phyloP scores from a whole-genome alignment of 2,888 invertebrate species.

The Seira sanloemensis region DNA sequence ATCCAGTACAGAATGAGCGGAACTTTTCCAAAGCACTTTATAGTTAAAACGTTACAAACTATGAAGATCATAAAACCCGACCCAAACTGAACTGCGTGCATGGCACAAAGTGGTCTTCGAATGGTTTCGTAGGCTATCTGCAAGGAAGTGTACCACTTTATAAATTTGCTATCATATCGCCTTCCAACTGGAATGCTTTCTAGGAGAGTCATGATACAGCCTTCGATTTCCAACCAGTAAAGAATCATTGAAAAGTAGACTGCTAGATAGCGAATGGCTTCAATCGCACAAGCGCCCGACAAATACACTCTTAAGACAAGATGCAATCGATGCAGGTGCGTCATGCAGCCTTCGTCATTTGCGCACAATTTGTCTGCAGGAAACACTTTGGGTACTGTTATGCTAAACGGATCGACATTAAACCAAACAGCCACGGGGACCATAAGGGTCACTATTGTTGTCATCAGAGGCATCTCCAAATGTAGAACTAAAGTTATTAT shows the following conservation, averaged over 20 bases:
- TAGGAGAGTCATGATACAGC: background rate
- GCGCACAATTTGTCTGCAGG: background rate
- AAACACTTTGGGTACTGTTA: background rate
- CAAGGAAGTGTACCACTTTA: background rate
- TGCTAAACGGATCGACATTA: background rate
- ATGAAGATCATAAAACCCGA: background rate
- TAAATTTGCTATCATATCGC: background rate
- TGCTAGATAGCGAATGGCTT: background rate
- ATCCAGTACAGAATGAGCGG: background rate
- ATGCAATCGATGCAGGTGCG: background rate
- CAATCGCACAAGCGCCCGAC: background rate
- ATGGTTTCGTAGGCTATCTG: background rate
- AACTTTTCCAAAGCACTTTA: background rate
- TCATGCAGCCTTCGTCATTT: background rate
- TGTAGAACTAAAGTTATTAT: background rate
- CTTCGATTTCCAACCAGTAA: background rate
- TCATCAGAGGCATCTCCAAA: background rate
- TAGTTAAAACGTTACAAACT: background rate
- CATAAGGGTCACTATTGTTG: background rate
- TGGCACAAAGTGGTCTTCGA: background rate
- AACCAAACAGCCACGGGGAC: background rate
- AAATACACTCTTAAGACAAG: background rate
- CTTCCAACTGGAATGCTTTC: background rate
- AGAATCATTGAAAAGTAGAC: background rate
- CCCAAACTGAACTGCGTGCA: background rate